A percentile compares a stretch with the other conserved stretches of the same genome.
These are phyloP conservation scores for Trachelus stipa DNA, from an alignment of 2,888 invertebrate species.

Conservation along the genomic window DNA sequence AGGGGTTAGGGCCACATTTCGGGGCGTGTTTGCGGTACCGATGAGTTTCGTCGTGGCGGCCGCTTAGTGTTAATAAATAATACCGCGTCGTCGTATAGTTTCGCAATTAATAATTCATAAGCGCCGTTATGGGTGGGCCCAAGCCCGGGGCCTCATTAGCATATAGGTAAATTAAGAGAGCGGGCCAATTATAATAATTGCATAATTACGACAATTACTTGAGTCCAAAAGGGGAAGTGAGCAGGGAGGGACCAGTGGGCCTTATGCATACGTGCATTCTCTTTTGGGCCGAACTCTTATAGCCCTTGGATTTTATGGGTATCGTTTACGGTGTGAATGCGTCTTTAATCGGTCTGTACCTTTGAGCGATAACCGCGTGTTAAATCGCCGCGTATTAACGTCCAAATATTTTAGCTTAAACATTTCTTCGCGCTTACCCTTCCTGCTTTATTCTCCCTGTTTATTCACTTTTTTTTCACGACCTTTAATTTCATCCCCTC, in stretches of 20 bases:
- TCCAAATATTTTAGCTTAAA: neutral
- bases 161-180: constrained; percentile 47
- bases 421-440: neutral
- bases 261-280: neutral
- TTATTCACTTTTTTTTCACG: neutral
- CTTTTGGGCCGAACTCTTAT: neutral
- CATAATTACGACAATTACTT: constrained; percentile 48
- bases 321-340: neutral
- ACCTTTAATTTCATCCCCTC: neutral
- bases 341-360: neutral
- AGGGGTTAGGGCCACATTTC: neutral
- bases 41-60: neutral
- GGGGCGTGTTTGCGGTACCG: neutral
- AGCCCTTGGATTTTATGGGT: neutral
- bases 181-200: constrained; percentile 50
- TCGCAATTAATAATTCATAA: constrained; percentile 57
- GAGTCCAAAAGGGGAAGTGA: neutral
- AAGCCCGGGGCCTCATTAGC: constrained; percentile 38
- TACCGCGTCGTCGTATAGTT: constrained; percentile 31
- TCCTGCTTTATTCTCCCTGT: neutral
- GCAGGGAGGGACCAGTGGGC: neutral
- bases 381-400: neutral
- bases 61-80: constrained; percentile 42
- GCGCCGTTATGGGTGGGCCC: constrained; percentile 43
- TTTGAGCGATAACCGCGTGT: neutral